Evolutionary conservation across 2,797 vertebrate species (phyloP), one percentile per base, ranked within the genome.

Genomic region (Labroides dimidiatus): DNA sequence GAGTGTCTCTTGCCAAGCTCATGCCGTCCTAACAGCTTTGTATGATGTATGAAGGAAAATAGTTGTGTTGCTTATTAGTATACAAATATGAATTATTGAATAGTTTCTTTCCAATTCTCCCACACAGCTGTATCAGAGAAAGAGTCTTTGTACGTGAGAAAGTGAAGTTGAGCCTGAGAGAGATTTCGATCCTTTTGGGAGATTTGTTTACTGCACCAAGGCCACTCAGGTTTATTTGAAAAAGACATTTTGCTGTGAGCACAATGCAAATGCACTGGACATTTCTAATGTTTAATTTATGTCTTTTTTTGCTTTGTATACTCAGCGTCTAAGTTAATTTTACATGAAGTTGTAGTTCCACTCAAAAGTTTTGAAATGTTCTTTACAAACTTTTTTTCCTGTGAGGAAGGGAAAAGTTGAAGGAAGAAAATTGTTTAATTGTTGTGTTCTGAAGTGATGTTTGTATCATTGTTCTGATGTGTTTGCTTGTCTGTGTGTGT

Each of bases 241-340:
- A 92, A 91, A 92, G 84, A 84, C 80, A 92, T 88, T 86, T 90
- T 80, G 93, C 92, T 95, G 21, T 78, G 88, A 92, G 93, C 88
- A 81, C 91, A 94, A 94, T 94, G 92, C 91, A 94, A 93, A 94
- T 94, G 84, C 86, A 89, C 92, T 92, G 94, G 91, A 94, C 93
- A 92, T 94, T 92, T 94, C 82, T 90, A 60, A 86, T 89, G 78
- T 85, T 88, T 90, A 69, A 80, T 91, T 84, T 81, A 88, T 84
- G 30, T 60, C 39, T 78, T 13, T 79, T 58, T 52, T 33, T 52
- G 37, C 67, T 80, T 69, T 53, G 44, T 75, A 4, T 71, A 60
- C 60, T 64, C 67, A 21, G 27, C 47, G 68, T 82, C 53, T 74
- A 50, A 4, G 44, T 82, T 57, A 62, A 78, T 88, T 84, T 85